Conservation (phyloP, 2,888 invertebrate genomes). For the Prenolepis imparis region DNA sequence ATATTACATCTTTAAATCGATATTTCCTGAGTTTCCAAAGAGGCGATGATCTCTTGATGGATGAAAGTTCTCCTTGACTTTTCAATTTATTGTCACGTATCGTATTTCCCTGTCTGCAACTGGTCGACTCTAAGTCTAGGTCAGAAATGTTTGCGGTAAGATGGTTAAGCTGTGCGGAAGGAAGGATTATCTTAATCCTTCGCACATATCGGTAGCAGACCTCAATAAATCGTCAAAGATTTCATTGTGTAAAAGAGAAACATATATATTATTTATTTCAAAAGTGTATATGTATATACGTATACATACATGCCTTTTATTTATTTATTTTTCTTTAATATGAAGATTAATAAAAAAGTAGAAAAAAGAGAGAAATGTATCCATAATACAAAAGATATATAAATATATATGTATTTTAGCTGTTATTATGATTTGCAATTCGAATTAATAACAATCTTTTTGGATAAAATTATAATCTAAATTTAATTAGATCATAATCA, state of each 20-base stretch:
- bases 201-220: neutral
- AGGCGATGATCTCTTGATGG: neutral
- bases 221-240: neutral
- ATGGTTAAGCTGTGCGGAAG: slow-evolving; percentile 30
- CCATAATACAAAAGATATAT: neutral
- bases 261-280: neutral
- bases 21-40: neutral
- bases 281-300: too few species aligned
- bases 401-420: neutral
- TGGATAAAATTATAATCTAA: neutral
- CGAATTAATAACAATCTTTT: neutral
- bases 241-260: neutral
- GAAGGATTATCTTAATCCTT: slow-evolving; percentile 51
- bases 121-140: slow-evolving; percentile 23
- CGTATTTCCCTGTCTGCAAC: slow-evolving; percentile 62
- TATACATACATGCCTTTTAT: neutral
- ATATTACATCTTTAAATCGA: neutral
- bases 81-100: slow-evolving; percentile 72
- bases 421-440: neutral
- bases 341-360: neutral
- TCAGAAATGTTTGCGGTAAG: slow-evolving; percentile 46
- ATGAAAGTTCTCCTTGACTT: slow-evolving; percentile 69
- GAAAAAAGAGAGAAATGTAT: neutral
- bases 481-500: neutral
- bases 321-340: neutral